Evolutionary conservation across 2,113 vertebrate species (phyloP).

Genomic region (Phyllostomus discolor): DNA sequence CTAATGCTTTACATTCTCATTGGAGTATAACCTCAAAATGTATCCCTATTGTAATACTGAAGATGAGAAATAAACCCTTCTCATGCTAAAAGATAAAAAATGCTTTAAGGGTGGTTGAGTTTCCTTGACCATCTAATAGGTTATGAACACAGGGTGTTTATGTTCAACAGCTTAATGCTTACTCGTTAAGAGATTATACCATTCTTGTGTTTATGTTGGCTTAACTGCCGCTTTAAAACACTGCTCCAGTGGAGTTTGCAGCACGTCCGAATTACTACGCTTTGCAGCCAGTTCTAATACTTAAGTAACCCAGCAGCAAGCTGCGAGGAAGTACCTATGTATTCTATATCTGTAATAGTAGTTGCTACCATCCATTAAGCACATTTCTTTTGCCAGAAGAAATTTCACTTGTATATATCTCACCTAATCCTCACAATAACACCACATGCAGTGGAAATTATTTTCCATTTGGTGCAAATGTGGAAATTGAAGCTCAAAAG

Average conservation of each 20-base stretch:
- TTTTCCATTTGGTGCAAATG: background rate
- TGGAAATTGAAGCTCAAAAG: background rate
- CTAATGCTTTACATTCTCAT: background rate
- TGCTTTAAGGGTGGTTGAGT: background rate
- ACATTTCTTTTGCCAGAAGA: background rate
- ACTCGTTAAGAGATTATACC: background rate
- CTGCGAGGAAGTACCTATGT: background rate
- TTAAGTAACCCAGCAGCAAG: background rate
- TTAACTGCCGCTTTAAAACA: background rate
- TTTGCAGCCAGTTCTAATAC: background rate
- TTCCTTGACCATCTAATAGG: background rate
- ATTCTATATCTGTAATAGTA: background rate
- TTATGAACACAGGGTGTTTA: background rate
- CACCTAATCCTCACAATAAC: background rate
- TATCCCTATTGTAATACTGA: background rate
- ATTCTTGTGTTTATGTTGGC: background rate
- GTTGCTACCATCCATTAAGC: background rate
- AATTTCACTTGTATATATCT: background rate
- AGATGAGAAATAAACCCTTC: slow-evolving; percentile 7
- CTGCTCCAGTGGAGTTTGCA: background rate
- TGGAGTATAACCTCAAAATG: background rate
- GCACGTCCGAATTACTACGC: background rate
- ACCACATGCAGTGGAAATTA: background rate
- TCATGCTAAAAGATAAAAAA: background rate
- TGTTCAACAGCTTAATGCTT: background rate